Base-by-base conservation (phyloP, 1,140 invertebrate species). In the Leptoteleia sp. region DNA sequence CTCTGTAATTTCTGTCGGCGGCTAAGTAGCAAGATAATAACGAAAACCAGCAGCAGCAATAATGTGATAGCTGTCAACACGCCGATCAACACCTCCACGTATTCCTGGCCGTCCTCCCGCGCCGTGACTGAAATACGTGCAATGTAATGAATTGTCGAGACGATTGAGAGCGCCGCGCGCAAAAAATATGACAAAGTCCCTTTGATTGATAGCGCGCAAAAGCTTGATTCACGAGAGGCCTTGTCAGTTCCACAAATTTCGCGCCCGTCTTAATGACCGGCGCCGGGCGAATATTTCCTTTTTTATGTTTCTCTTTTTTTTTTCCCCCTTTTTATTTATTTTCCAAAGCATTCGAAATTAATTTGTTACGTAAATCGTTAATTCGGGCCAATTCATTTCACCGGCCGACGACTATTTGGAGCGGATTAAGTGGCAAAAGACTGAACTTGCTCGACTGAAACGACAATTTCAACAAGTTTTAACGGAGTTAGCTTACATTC, bases 81-180 rank as follows among this genome's bases (percentile, higher is more conserved):
- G 15, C 94, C 94, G 70, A 95, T 94, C 47, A 95, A 89, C 50
- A 94, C 91, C 81, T 94, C 94, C 29, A 94, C 92, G 82, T 93
- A 92, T 55, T 92, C 91, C 72, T 93, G 91, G 64, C 91, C 90
- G 55, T 91, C 91, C 82, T 92, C 90, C 43, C 90, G 83, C 9
- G 92, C 92, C 71, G 91, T 91, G 82, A 93, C 92, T 93, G 81
- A 59, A 77, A 80, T 61, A 72, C 43, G 45, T 43, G 50, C 45
- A 47, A 57, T 54, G 54, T 64, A 70, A 76, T 73, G 67, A 67
- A 72, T 72, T 59, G 55, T 47, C 59, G 62, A n/a, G n/a, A 67
- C 38, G 29, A 64, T 76, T 68, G 64, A 72, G 47, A 50, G 45
- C 1, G 12, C 27, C 0, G 8, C 15, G 8, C 15, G 52, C 61